A percentile compares a stretch with the other conserved stretches of the same genome.
Conservation (phyloP, 2,888 invertebrate species). For the Stenodema calcarata region DNA sequence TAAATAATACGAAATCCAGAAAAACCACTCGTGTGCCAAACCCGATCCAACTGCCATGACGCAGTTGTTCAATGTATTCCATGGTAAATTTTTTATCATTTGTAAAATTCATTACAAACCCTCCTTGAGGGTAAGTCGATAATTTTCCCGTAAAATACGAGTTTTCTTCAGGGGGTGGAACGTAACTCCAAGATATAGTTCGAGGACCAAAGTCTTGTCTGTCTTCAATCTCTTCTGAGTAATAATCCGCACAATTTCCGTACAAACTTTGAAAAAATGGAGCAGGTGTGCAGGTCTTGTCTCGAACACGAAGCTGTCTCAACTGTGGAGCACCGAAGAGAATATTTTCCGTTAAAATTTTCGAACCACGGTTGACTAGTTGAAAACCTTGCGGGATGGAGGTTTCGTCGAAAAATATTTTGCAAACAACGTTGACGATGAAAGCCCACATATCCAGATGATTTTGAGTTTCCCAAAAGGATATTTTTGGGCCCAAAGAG, state of each 20-base stretch:
- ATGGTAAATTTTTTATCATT: constrained; percentile 62
- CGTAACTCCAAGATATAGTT: background rate
- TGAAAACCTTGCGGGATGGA: background rate
- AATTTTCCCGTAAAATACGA: constrained; percentile 66
- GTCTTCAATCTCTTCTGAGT: constrained; percentile 66
- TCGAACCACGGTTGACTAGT: constrained; percentile 58
- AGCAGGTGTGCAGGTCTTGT: constrained; percentile 65
- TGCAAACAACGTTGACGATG: constrained; percentile 63
- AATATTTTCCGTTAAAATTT: constrained; percentile 63
- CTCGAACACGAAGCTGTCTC: constrained; percentile 62
- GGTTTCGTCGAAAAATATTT: constrained; percentile 66
- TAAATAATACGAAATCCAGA: constrained; percentile 76
- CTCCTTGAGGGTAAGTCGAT: constrained; percentile 66
- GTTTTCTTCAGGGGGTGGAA: background rate
- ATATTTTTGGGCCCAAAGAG: background rate
- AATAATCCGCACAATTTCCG: constrained; percentile 67
- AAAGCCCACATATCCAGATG: constrained; percentile 56
- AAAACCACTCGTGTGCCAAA: constrained; percentile 73
- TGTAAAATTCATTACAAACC: constrained; percentile 67
- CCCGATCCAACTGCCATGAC: constrained; percentile 70
- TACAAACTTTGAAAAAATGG: constrained; percentile 65
- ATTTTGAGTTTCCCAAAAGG: background rate
- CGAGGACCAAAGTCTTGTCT: constrained; percentile 56
- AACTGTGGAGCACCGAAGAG: constrained; percentile 63
- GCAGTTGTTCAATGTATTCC: constrained; percentile 64